Evolutionary conservation across 2,888 invertebrate species (phyloP), one percentile per base, ranked within the genome.

Genomic region (Mamestra brassicae): DNA sequence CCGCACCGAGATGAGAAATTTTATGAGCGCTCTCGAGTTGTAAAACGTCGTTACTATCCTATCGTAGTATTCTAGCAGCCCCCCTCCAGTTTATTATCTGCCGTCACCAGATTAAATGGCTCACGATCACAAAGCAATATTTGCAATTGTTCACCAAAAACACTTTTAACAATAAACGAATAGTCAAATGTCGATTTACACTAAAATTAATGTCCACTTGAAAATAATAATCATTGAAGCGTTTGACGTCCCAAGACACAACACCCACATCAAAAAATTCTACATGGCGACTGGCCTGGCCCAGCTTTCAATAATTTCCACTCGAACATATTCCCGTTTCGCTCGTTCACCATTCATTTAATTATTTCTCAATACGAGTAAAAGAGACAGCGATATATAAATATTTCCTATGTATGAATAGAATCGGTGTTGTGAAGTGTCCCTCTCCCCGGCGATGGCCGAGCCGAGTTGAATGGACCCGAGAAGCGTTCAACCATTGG

Each of bases 391-490:
- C 91, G 89, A 92, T 89, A 95, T 92, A 94, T 93, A 95, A 94
- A 95, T 95, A 95, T 94, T 93, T 95, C 92, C 93, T 95, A 95
- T 93, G 95, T 95, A 95, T 96, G 96, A 96, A 96, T 95, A 96
- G 95, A 95, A 95, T 94, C 92, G 90, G 93, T 94, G 94, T 95
- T 93, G 92, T 95, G 95, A 96, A 95, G 95, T 95, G 93, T 94
- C 92, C 94, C 94, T 92, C 94, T 93, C 93, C 92, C 92, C 93
- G 91, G 92, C 91, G 88, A 90, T 90, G 90, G 89, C 89, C 93
- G 92, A 94, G 92, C 91, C 90, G 96, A 97, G 96, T 96, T 97
- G 96, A 96, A 96, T 96, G 96, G 96, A 96, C 96, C 96, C 96
- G 95, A 94, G 95, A 96, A 96, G 96, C 95, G 95, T 92, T 95